Conservation (phyloP, 2,113 vertebrate species). For the Sclerurus mexicanus region DNA sequence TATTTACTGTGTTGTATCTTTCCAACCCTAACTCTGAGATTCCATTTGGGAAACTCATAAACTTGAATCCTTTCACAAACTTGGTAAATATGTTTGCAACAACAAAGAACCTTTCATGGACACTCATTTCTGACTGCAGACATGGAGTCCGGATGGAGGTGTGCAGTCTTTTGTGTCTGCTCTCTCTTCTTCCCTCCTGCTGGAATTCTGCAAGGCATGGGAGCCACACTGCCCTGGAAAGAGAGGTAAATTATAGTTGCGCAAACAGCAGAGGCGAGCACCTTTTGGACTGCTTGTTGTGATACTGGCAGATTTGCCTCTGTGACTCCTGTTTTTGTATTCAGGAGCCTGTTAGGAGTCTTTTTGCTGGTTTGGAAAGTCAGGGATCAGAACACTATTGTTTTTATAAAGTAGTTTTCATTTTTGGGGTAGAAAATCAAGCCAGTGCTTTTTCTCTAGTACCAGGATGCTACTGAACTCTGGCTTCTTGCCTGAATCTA, state of each 20-base stretch:
- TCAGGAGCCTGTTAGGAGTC: neutral
- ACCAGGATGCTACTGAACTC: neutral
- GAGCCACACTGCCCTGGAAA: neutral
- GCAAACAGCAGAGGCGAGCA: neutral
- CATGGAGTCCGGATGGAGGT: neutral
- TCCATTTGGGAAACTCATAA: neutral
- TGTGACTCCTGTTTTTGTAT: neutral
- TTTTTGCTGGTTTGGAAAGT: neutral
- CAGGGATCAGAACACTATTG: neutral
- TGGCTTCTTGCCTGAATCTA: neutral
- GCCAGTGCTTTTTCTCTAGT: neutral
- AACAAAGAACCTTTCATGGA: neutral
- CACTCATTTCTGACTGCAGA: neutral
- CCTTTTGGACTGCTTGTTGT: neutral
- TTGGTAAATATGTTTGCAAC: neutral
- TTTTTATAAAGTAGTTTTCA: neutral
- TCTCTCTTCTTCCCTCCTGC: neutral
- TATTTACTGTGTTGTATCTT: neutral
- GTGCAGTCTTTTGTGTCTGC: neutral
- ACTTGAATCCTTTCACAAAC: neutral
- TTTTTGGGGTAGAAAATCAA: neutral
- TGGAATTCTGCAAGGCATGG: neutral
- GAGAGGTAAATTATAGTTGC: neutral
- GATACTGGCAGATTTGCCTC: neutral
- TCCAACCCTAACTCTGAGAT: neutral